Conservation (phyloP, 1,140 invertebrate genomes). For the Calosoma granatense region DNA sequence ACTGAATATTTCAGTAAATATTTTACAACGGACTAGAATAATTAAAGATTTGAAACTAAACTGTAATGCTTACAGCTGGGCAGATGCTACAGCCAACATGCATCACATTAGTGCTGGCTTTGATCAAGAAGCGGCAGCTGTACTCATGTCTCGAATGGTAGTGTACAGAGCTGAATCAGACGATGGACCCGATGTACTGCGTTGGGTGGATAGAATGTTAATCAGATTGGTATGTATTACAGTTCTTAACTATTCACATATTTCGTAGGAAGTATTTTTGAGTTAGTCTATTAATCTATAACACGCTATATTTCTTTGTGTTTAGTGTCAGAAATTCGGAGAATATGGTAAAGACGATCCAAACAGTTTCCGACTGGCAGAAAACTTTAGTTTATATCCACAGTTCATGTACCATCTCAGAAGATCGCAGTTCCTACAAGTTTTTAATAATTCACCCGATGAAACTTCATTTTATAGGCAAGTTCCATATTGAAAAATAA, state of each 20-base stretch:
- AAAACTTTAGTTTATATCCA: constrained; percentile 96
- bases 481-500: constrained; percentile 12
- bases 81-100: constrained; percentile 66
- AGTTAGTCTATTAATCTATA: not conserved
- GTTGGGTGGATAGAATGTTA: constrained; percentile 97
- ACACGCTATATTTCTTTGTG: constrained; percentile 31
- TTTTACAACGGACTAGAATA: too few relatives aligned
- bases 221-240: constrained; percentile 76
- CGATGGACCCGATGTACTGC: constrained; percentile 90
- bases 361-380: constrained; percentile 87
- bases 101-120: constrained; percentile 85
- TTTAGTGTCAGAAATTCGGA: constrained; percentile 97
- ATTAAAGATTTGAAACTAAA: too few relatives aligned
- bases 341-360: constrained; percentile 97
- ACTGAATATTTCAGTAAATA: too few relatives aligned
- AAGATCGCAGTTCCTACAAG: constrained; percentile 97
- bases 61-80: constrained; percentile 51
- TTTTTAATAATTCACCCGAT: constrained; percentile 99
- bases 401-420: constrained; percentile 99
- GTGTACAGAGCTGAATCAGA: constrained; percentile 94
- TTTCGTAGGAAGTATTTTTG: not conserved
- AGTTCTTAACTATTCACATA: constrained; percentile 11
- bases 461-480: constrained; percentile 98
- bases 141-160: constrained; percentile 93
- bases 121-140: constrained; percentile 95